Base-by-base conservation (phyloP, 2,888 invertebrate species). In the Lasioglossum marginatum region DNA sequence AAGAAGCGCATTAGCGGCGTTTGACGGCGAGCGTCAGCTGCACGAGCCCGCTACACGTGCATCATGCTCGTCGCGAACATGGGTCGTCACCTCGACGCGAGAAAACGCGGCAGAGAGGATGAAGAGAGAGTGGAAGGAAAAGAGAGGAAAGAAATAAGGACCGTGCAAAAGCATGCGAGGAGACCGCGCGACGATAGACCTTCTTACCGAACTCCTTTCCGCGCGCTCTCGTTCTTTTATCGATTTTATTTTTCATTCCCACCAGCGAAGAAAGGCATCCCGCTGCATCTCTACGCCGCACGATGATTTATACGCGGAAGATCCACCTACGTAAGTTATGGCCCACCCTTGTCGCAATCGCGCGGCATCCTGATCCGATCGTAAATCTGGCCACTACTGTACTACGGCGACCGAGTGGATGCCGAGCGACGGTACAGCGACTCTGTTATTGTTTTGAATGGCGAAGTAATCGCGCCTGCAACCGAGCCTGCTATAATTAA, bases 21-120 rank as follows among this genome's bases (percentile, higher is more conserved):
- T 94, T 94, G 94, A 94, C 94, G 91, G 93, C 90, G 90, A 90
- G 92, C 93, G 93, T 93, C 94, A 94, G 94, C 94, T 94, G 93
- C 93, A 90, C 90, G 91, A 43, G 72, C 92, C 90, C 87, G 91
- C 91, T 81, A 87, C 86, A 88, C 90, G 88, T 89, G 91, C 86
- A 88, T 63, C 81, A 37, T 73, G 73, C 45, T 71, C 27, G 82
- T 31, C 81, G 72, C 23, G 5, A 43, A 52, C 66, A 5, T 23
- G 16, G 19, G 34, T 66, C 34, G 60, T 60, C 27, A 14, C 27
- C 14, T 60, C 52, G 60, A 52, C 43, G n/a, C 68, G 71, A 16
- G 43, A 27, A 43, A 63, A 43, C 19, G 40, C 5, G 8, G 66
- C 48, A 52, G 63, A n/a, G 76, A 23, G 43, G 31, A 23, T 1